Conservation (phyloP, 2,888 invertebrate species). For the Agonopterix alstromeriana region DNA sequence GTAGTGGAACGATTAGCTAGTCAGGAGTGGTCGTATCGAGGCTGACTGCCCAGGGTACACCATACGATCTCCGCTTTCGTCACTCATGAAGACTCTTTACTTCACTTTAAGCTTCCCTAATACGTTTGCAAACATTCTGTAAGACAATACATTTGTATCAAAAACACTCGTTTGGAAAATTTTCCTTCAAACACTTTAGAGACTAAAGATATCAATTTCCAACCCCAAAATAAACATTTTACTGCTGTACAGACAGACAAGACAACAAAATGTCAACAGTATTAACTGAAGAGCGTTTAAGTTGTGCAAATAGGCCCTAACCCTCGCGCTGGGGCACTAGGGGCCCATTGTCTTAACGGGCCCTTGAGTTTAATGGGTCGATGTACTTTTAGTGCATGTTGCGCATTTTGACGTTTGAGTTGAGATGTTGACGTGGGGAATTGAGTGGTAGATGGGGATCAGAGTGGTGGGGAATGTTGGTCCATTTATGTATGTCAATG, state of each 20-base stretch:
- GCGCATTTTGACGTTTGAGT: conserved; percentile 10
- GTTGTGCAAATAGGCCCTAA: conserved; percentile 11
- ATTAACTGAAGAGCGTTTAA: conserved; percentile 10
- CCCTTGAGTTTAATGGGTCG: conserved; percentile 12
- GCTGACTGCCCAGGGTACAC: too few species aligned
- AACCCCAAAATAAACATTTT: conserved; percentile 5
- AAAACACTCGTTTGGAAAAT: too few species aligned
- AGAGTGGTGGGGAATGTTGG: background rate
- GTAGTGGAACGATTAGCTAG: too few species aligned
- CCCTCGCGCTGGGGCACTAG: background rate
- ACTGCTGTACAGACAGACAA: conserved; percentile 2
- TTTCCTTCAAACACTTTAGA: too few species aligned
- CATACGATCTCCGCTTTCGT: too few species aligned
- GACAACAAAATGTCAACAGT: conserved; percentile 16
- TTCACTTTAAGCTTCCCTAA: too few species aligned
- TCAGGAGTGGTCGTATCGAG: too few species aligned
- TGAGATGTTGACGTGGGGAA: conserved; percentile 1
- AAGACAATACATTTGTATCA: too few species aligned
- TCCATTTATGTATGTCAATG: too few species aligned
- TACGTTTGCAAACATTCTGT: too few species aligned
- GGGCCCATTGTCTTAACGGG: conserved; percentile 14
- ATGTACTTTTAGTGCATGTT: conserved; percentile 11
- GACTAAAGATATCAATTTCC: background rate
- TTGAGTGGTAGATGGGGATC: background rate
- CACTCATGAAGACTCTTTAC: too few species aligned